Conservation (phyloP, 2,797 vertebrate species). For the Dendrocincla tyrannina region DNA sequence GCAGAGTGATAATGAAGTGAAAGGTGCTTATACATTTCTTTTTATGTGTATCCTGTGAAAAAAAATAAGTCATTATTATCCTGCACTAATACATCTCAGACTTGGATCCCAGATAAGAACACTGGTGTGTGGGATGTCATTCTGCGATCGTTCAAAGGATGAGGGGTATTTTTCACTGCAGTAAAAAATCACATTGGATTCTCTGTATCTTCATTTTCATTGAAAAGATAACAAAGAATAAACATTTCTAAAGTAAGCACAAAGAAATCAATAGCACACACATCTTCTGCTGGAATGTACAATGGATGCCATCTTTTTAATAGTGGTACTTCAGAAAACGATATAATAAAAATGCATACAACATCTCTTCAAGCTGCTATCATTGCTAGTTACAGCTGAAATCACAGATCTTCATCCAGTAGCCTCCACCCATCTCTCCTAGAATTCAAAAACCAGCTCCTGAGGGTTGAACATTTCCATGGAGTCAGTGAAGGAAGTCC, state of each 20-base stretch:
- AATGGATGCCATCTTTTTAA: neutral
- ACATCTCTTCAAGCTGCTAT: neutral
- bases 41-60: neutral
- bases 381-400: neutral
- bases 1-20: neutral
- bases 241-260: neutral
- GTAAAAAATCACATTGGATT: neutral
- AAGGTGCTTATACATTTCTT: neutral
- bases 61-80: neutral
- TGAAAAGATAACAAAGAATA: neutral
- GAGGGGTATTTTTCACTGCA: neutral
- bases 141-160: neutral
- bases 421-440: rapidly evolving
- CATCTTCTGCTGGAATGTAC: neutral
- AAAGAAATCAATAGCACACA: neutral
- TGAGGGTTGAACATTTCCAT: rapidly evolving
- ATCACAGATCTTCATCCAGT: neutral
- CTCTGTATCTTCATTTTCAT: neutral
- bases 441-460: rapidly evolving
- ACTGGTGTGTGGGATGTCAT: neutral
- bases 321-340: neutral
- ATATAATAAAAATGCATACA: neutral
- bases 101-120: neutral
- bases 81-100: neutral
- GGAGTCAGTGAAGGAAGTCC: neutral